Evolutionary conservation across 2,888 invertebrate genomes (phyloP).

Genomic region (Osedax frankpressi): DNA sequence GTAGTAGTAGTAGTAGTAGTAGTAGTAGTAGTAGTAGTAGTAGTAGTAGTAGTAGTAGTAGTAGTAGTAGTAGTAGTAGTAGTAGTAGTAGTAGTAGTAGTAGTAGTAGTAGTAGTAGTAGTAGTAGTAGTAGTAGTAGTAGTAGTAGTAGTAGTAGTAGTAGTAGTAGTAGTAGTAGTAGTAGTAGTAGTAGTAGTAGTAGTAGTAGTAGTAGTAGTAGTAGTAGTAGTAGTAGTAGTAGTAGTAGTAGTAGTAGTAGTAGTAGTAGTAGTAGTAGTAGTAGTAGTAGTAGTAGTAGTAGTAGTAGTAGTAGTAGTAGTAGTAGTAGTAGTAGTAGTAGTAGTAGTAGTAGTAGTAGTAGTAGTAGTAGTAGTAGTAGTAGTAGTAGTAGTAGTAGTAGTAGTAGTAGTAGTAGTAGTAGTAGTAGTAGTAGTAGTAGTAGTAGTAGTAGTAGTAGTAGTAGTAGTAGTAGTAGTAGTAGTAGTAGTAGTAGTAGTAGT

Average conservation of each 20-base stretch:
- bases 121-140: slow-evolving; percentile 11
- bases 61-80: not conserved
- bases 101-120: slow-evolving; percentile 12
- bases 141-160: slow-evolving; percentile 12
- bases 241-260: slow-evolving; percentile 13
- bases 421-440: slow-evolving; percentile 7
- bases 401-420: slow-evolving; percentile 11
- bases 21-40: slow-evolving; percentile 13
- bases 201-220: slow-evolving; percentile 13
- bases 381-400: slow-evolving; percentile 11
- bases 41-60: not conserved
- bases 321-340: not conserved
- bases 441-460: slow-evolving; percentile 4
- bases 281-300: slow-evolving; percentile 12
- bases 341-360: slow-evolving; percentile 11
- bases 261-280: slow-evolving; percentile 11
- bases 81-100: slow-evolving; percentile 6
- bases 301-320: slow-evolving; percentile 10
- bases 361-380: slow-evolving; percentile 13
- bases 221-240: slow-evolving; percentile 12
- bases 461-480: slow-evolving; percentile 12
- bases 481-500: slow-evolving; percentile 13
- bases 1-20: slow-evolving; percentile 2
- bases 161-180: slow-evolving; percentile 12
- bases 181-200: slow-evolving; percentile 11